Conservation (phyloP, 2,888 invertebrate species). For the Dicyrtoma fusca region DNA sequence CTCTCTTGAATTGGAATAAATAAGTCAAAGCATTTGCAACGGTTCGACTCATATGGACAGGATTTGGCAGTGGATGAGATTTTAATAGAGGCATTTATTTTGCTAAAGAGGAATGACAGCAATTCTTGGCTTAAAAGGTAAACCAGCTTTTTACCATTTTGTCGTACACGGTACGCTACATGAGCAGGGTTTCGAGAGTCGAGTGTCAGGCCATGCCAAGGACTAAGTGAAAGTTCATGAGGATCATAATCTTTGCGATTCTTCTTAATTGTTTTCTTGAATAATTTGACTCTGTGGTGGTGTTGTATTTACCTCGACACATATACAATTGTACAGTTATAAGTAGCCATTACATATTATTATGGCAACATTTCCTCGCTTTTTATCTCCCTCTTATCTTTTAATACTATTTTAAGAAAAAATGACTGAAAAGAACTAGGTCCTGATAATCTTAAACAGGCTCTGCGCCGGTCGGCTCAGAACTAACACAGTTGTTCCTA, state of each 20-base stretch:
- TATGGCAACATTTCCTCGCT: background rate
- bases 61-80: conserved; percentile 12
- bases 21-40: too few species aligned
- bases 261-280: background rate
- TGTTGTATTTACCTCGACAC: background rate
- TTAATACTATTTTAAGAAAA: too few species aligned
- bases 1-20: conserved; percentile 6
- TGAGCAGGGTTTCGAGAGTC: background rate
- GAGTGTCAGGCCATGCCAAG: too few species aligned
- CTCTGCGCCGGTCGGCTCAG: too few species aligned
- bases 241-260: background rate
- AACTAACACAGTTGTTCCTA: too few species aligned
- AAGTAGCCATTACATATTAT: too few species aligned
- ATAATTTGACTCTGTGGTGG: background rate
- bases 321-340: too few species aligned
- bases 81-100: conserved; percentile 34
- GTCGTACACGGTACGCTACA: background rate
- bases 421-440: too few species aligned
- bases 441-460: too few species aligned
- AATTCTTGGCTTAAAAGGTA: conserved; percentile 19
- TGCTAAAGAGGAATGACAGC: conserved; percentile 34
- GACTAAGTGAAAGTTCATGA: background rate
- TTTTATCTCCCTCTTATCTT: background rate
- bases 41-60: background rate
- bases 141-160: background rate